Evolutionary conservation across 2,888 invertebrate genomes (phyloP).

Genomic region (Tuta absoluta): DNA sequence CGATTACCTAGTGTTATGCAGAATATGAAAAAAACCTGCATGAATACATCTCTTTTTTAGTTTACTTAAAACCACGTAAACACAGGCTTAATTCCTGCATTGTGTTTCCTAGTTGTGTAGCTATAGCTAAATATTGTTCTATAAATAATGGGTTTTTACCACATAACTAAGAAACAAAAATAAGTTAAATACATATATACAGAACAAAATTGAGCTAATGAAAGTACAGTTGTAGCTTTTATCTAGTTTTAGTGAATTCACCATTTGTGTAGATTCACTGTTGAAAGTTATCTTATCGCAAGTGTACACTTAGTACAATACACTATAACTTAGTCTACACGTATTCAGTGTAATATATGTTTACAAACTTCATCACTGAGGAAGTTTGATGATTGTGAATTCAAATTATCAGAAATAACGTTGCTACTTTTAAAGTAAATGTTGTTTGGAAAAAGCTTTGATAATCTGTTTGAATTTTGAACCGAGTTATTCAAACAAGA

Average conservation of each 20-base stretch:
- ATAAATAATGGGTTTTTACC: neutral
- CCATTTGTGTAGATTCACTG: neutral
- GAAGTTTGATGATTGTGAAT: neutral
- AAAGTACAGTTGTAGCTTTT: neutral
- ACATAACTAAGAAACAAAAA: neutral
- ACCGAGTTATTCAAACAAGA: neutral
- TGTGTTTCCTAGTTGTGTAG: slow-evolving; percentile 14
- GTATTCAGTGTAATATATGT: slow-evolving; percentile 7
- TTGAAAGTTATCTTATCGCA: slow-evolving; percentile 11
- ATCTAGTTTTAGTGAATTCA: neutral
- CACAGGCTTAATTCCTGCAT: neutral
- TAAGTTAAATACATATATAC: neutral
- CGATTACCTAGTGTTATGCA: no score
- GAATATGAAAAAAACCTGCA: neutral
- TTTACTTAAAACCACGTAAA: neutral
- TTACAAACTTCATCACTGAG: neutral
- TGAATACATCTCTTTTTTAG: no score
- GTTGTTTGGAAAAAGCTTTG: neutral
- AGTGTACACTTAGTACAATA: neutral
- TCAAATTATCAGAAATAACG: no score
- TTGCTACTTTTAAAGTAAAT: neutral
- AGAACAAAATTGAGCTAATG: slow-evolving; percentile 11
- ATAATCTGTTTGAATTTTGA: neutral
- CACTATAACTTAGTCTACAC: neutral
- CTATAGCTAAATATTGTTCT: slow-evolving; percentile 2